Percentiles rank a stretch among this genome's conserved stretches.
Conservation (phyloP, 1,140 invertebrate species). For the Drosophila varians region DNA sequence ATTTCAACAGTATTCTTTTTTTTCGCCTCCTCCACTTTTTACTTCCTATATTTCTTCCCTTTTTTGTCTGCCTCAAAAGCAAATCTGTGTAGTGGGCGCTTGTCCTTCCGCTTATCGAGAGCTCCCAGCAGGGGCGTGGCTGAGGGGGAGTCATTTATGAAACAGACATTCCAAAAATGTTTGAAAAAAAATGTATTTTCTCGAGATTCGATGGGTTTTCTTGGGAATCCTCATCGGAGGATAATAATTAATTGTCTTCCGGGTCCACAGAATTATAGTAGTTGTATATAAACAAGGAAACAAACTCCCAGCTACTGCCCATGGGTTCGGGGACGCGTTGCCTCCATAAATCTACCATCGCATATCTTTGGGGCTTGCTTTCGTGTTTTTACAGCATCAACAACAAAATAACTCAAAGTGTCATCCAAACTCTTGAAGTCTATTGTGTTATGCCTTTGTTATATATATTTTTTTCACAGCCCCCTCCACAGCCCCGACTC, state of each 20-base stretch:
- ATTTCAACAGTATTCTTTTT: constrained; percentile 53
- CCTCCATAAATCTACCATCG: constrained; percentile 72
- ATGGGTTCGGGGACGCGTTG: constrained; percentile 11
- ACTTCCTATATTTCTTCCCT: constrained; percentile 10
- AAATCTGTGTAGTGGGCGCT: constrained; percentile 55
- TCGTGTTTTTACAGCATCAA: constrained; percentile 71
- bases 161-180: not conserved
- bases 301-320: not conserved
- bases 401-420: constrained; percentile 80
- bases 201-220: not conserved
- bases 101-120: constrained; percentile 62
- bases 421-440: constrained; percentile 79
- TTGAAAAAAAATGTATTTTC: not conserved
- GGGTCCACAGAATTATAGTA: not conserved
- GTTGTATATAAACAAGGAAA: not conserved
- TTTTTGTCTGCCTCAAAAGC: constrained; percentile 32
- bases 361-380: constrained; percentile 57
- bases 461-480: constrained; percentile 25
- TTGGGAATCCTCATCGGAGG: not conserved
- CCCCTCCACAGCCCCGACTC: not conserved
- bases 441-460: constrained; percentile 72
- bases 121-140: not conserved
- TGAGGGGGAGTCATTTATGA: not conserved
- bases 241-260: not conserved
- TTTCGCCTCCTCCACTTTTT: constrained; percentile 18